phyloP scores from a whole-genome alignment of 2,113 vertebrate species.

The Coryphaenoides rupestris region DNA sequence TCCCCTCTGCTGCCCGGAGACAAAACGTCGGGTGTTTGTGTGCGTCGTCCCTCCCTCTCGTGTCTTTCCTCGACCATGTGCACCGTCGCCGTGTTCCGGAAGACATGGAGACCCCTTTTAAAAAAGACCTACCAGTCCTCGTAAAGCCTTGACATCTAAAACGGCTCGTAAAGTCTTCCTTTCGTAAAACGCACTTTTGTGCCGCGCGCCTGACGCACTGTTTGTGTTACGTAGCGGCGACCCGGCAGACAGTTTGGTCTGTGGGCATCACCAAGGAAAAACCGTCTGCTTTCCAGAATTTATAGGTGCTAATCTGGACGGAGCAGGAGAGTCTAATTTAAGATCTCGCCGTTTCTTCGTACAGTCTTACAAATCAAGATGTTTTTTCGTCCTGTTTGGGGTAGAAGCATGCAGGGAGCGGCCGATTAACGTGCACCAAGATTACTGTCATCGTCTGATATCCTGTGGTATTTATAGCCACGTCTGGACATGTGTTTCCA shows the following conservation, averaged over 20 bases:
- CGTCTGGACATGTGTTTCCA: not conserved
- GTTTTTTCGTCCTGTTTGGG: too few relatives aligned
- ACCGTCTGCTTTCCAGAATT: not conserved
- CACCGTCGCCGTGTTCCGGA: constrained; percentile 29
- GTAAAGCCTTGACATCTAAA: constrained; percentile 31
- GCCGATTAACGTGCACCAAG: too few relatives aligned
- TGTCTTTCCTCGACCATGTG: constrained; percentile 19
- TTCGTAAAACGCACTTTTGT: constrained; percentile 18
- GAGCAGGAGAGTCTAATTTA: too few relatives aligned
- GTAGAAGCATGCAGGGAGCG: too few relatives aligned
- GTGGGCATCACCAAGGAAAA: too few relatives aligned
- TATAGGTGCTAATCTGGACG: too few relatives aligned
- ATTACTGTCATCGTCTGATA: not conserved
- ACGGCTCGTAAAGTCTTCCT: constrained; percentile 11
- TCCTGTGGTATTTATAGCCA: not conserved
- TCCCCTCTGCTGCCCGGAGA: constrained; percentile 34
- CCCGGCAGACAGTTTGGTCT: too few relatives aligned
- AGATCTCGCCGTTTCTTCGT: too few relatives aligned
- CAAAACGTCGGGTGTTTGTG: constrained; percentile 37
- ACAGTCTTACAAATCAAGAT: too few relatives aligned
- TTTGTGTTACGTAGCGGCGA: not conserved
- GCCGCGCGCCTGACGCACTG: too few relatives aligned
- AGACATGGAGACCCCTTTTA: constrained; percentile 26
- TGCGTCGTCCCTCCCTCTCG: constrained; percentile 24
- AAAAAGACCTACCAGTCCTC: constrained; percentile 16